A percentile compares a stretch with the other conserved stretches of the same genome.
These are phyloP conservation scores for Nestor notabilis DNA, from an alignment of 2,113 vertebrate species.

Conservation along the genomic window DNA sequence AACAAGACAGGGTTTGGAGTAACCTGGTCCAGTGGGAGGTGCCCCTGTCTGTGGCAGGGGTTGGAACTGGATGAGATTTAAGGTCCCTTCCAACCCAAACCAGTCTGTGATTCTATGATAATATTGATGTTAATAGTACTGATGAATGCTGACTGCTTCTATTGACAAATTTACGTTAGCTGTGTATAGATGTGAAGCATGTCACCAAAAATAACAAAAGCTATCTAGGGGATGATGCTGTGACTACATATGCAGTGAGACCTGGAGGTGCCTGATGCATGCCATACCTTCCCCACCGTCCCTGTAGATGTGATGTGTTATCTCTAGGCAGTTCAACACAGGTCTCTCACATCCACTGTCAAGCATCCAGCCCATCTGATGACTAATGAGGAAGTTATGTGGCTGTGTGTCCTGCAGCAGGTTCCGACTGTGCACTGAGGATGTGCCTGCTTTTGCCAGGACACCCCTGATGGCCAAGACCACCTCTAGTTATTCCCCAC, in stretches of 20 bases:
- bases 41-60: background rate
- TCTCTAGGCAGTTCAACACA: background rate
- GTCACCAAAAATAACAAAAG: background rate
- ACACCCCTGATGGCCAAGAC: background rate
- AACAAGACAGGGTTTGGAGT: background rate
- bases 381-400: accelerated
- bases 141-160: background rate
- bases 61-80: background rate
- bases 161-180: accelerated
- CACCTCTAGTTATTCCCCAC: accelerated
- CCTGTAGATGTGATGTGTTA: accelerated
- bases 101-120: background rate
- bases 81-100: background rate
- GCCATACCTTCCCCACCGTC: background rate
- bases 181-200: background rate
- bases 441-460: accelerated
- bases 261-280: accelerated
- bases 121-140: accelerated
- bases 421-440: background rate
- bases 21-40: background rate
- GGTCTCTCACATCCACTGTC: accelerated
- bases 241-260: accelerated
- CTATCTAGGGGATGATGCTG: background rate
- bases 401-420: background rate
- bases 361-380: accelerated